These are phyloP conservation scores for Metopolophium dirhodum DNA, from an alignment of 1,140 invertebrate species.

Conservation along the genomic window DNA sequence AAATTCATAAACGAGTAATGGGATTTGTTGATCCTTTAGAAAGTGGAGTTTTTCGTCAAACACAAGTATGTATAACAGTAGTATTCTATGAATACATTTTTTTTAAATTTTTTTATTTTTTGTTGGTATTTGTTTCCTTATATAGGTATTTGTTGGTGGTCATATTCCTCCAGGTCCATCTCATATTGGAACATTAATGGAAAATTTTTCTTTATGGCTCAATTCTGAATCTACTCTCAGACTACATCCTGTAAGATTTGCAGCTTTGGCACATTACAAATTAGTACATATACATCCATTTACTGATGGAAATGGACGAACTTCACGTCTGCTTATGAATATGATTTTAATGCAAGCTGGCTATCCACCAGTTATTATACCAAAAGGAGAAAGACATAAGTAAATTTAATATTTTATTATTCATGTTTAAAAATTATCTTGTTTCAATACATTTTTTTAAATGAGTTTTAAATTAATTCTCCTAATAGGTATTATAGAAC, in stretches of 20 bases:
- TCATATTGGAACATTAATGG: conserved; percentile 82
- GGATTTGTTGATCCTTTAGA: conserved; percentile 91
- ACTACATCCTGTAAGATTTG: conserved; percentile 89
- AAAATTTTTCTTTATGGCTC: conserved; percentile 87
- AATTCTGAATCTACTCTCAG: conserved; percentile 84
- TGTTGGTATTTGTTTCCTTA: background rate
- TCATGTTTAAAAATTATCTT: background rate
- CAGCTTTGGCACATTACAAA: conserved; percentile 95
- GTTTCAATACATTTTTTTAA: background rate
- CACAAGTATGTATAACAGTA: conserved; percentile 71
- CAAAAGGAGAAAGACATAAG: conserved; percentile 81
- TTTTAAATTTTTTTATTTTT: background rate
- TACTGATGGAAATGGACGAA: conserved; percentile 92
- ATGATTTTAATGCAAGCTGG: conserved; percentile 97
- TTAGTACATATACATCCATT: conserved; percentile 95
- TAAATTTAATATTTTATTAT: conserved; percentile 53
- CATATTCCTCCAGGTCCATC: conserved; percentile 86
- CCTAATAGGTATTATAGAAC: conserved; percentile 77
- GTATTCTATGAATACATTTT: background rate
- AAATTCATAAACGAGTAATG: conserved; percentile 90
- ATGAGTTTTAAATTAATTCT: background rate
- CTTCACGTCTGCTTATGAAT: conserved; percentile 94
- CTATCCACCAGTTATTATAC: conserved; percentile 94
- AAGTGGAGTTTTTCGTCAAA: conserved; percentile 81
- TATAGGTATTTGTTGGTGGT: conserved; percentile 78